These are phyloP conservation scores for Phaethornis superciliosus DNA, from an alignment of 2,113 vertebrate genomes.

Conservation along the genomic window DNA sequence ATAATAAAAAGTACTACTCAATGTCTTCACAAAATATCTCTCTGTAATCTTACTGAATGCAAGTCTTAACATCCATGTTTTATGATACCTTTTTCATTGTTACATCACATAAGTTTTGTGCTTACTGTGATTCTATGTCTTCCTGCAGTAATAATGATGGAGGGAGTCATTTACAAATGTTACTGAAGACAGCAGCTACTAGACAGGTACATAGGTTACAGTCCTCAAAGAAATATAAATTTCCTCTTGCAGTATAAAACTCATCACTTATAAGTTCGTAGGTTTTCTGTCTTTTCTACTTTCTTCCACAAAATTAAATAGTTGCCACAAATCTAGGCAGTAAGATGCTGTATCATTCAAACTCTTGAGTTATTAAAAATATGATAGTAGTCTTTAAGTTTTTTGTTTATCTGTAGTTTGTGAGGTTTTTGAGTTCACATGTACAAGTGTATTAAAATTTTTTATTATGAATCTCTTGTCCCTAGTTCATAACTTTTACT, in stretches of 20 bases:
- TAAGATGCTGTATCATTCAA: not conserved
- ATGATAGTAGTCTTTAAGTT: not conserved
- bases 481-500: not conserved
- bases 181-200: not conserved
- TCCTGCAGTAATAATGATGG: not conserved
- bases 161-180: not conserved
- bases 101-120: not conserved
- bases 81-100: not conserved
- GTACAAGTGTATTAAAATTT: not conserved
- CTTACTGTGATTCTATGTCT: not conserved
- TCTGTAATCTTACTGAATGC: not conserved
- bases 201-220: not conserved
- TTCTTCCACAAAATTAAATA: not conserved
- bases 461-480: not conserved
- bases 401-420: not conserved
- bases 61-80: not conserved
- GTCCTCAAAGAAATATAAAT: not conserved
- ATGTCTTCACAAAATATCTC: not conserved
- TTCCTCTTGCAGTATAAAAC: not conserved
- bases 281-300: not conserved
- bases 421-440: not conserved
- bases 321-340: rapidly evolving
- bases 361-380: not conserved
- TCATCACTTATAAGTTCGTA: not conserved
- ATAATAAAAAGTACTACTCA: not conserved